These are phyloP conservation scores for Sympetrum striolatum DNA, from an alignment of 2,888 invertebrate genomes.

Conservation along the genomic window DNA sequence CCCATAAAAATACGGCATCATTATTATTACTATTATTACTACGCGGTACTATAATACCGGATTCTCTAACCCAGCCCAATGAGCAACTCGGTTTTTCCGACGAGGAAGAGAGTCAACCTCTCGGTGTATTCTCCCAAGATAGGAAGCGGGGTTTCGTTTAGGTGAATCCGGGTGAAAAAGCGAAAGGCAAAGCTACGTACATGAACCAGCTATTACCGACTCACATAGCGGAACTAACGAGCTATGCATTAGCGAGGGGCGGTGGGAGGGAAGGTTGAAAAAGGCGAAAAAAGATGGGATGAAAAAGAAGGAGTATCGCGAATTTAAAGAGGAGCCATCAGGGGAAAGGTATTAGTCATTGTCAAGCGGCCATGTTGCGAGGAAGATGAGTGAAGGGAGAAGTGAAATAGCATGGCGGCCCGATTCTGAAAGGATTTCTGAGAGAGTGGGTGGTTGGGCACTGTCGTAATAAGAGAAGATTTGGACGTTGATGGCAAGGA, in stretches of 20 bases:
- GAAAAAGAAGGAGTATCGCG: slow-evolving; percentile 1
- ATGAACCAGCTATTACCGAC: slow-evolving; percentile 4
- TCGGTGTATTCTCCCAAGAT: not conserved
- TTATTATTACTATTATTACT: too few relatives aligned
- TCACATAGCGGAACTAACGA: slow-evolving; percentile 33
- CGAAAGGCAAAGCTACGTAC: not conserved
- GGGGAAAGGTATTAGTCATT: slow-evolving; percentile 32
- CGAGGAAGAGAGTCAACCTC: not conserved
- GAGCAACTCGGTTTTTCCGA: not conserved
- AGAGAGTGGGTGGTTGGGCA: not conserved
- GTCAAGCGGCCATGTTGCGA: not conserved
- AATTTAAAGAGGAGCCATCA: slow-evolving; percentile 33
- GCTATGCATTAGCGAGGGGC: slow-evolving; percentile 18
- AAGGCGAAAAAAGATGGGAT: not conserved
- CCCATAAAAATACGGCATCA: too few relatives aligned
- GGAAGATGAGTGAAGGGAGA: not conserved
- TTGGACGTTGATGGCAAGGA: not conserved
- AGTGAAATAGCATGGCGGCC: not conserved
- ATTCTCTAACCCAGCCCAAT: not conserved
- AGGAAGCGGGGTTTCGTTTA: not conserved
- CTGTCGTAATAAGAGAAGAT: not conserved
- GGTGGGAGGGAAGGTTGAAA: not conserved
- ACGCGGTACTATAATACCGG: too few relatives aligned
- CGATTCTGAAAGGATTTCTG: not conserved
- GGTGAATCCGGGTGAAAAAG: not conserved